A percentile compares a stretch with the other conserved stretches of the same genome.
Evolutionary conservation across 2,113 vertebrate species (phyloP).

Genomic region (Menidia beryllina): DNA sequence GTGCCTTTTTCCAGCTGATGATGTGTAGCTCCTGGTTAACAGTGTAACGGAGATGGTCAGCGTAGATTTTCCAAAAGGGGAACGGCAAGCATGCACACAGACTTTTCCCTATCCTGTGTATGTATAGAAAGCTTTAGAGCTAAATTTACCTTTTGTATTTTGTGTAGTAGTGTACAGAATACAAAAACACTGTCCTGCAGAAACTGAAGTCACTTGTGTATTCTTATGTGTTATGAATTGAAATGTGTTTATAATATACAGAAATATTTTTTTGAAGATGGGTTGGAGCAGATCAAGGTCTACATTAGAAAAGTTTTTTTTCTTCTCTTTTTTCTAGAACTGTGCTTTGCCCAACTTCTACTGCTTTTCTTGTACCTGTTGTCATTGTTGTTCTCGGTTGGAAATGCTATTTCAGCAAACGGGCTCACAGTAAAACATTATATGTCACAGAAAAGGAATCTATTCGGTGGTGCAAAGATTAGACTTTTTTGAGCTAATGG

Average conservation of each 20-base stretch:
- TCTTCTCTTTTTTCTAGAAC: too few species aligned
- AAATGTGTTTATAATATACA: not conserved
- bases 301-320: not conserved
- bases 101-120: not conserved
- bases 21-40: slow-evolving; percentile 9
- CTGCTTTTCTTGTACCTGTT: too few species aligned
- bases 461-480: too few species aligned
- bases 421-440: too few species aligned
- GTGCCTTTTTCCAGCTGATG: slow-evolving; percentile 29
- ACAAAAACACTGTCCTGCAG: slow-evolving; percentile 48
- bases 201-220: slow-evolving; percentile 7
- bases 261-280: not conserved
- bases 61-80: not conserved
- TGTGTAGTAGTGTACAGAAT: not conserved
- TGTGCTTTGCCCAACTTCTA: too few species aligned
- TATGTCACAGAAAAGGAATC: too few species aligned
- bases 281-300: too few species aligned
- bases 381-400: too few species aligned
- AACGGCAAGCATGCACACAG: slow-evolving; percentile 67
- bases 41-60: slow-evolving; percentile 3
- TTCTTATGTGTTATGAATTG: not conserved
- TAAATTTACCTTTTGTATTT: not conserved
- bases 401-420: too few species aligned
- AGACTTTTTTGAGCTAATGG: too few species aligned
- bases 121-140: not conserved